These are phyloP conservation scores for Alectoris magna DNA, from an alignment of 2,797 vertebrate species.

Conservation along the genomic window DNA sequence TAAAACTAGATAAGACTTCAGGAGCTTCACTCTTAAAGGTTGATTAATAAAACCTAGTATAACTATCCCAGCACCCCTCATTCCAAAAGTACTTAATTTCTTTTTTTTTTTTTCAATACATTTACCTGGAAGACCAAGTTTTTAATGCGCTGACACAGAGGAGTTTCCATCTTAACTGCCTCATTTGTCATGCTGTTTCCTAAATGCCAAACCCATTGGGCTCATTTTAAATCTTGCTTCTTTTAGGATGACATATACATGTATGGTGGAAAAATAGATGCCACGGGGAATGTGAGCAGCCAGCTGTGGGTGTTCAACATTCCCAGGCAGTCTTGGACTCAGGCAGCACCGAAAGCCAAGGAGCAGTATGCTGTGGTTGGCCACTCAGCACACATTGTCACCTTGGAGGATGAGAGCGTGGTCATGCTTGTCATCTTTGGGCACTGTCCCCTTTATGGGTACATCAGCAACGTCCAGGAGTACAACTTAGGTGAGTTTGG, in stretches of 20 bases:
- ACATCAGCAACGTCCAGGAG: conserved; percentile 94
- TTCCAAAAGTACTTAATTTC: too few relatives aligned
- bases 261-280: conserved; percentile 97
- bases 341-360: conserved; percentile 82
- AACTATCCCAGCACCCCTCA: too few relatives aligned
- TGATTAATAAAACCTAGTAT: too few relatives aligned
- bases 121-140: too few relatives aligned
- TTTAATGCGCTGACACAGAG: too few relatives aligned
- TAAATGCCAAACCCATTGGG: fast-evolving
- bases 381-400: conserved; percentile 92
- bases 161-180: too few relatives aligned
- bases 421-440: conserved; percentile 96
- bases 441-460: conserved; percentile 96
- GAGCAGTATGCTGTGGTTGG: conserved; percentile 97
- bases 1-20: not conserved
- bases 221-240: not conserved
- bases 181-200: not conserved
- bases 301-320: conserved; percentile 94
- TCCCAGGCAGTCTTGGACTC: conserved; percentile 89
- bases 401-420: conserved; percentile 69
- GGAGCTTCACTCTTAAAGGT: not conserved
- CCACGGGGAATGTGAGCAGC: conserved; percentile 92
- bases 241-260: conserved; percentile 94
- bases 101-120: too few relatives aligned
- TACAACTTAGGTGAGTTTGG: conserved; percentile 88